Base-by-base conservation (phyloP, 2,888 invertebrate species). In the Desoria tigrina region DNA sequence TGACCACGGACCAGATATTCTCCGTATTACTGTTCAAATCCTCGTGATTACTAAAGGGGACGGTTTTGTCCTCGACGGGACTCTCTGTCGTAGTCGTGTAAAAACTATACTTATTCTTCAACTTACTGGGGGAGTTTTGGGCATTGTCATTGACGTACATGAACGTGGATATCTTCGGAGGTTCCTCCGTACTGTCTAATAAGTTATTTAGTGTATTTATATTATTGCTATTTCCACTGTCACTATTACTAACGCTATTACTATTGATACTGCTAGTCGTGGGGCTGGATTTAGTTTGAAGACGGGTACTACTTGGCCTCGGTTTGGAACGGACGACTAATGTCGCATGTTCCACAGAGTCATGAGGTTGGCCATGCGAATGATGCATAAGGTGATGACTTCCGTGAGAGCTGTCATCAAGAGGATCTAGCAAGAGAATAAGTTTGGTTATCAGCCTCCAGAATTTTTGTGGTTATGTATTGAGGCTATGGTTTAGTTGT, bases 341-440 rank as follows among this genome's bases (percentile, higher is more conserved):
- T 64, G 53, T 42, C 56, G 28, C 56, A 71, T 63, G 58, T 71
- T 73, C 76, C 76, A 76, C 54, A 72, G 68, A 50, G 68, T 69
- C 61, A 76, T 69, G 61, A 74, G 67, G 68, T 72, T 74, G 66
- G 74, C 72, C 72, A 76, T 71, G 49, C 74, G 66, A 49, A 73
- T 70, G 11, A 74, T 68, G 71, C 72, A 74, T 28, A 76, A 71
- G 26, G 68, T 65, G 27, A 65, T 72, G 51, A 76, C 66, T 49
- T 76, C 76, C 74, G 55, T 69, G 49, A 73, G 58, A 21, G 72
- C 72, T 14, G 70, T 69, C 49, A 71, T 62, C 49, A 74, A 61
- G 6, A 45, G 45, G 45, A 45, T 45, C n/a, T n/a, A n/a, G n/a
- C n/a, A n/a, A n/a, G n/a, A n/a, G n/a, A n/a, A n/a, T n/a, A n/a